Evolutionary conservation across 2,888 invertebrate species (phyloP).

Genomic region (Polyommatus icarus): DNA sequence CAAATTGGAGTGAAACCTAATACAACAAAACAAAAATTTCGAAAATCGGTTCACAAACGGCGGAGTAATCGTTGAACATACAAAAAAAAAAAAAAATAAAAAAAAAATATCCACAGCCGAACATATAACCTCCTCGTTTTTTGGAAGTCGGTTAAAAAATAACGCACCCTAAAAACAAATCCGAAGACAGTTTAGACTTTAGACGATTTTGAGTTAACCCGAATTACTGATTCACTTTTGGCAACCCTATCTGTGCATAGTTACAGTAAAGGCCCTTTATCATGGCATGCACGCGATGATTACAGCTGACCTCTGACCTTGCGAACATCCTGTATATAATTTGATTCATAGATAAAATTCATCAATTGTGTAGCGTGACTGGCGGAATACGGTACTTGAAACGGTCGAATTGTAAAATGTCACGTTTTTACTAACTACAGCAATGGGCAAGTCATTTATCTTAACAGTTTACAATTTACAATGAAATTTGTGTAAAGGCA

Average conservation of each 20-base stretch:
- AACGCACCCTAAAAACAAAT: too few relatives aligned
- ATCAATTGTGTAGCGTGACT: constrained; percentile 26
- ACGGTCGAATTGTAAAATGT: background rate
- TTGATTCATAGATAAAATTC: constrained; percentile 29
- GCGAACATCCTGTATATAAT: constrained; percentile 27
- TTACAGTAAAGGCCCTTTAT: constrained; percentile 35
- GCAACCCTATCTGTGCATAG: constrained; percentile 26
- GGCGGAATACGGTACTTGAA: background rate
- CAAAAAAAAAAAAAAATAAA: too few relatives aligned
- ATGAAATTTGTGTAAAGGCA: background rate
- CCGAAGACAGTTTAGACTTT: too few relatives aligned
- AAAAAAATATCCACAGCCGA: too few relatives aligned
- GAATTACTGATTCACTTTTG: background rate
- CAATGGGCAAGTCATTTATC: background rate
- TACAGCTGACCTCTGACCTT: constrained; percentile 37
- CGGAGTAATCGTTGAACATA: too few relatives aligned
- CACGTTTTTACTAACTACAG: constrained; percentile 2
- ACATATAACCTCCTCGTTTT: too few relatives aligned
- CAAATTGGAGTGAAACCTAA: too few relatives aligned
- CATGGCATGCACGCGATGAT: constrained; percentile 46
- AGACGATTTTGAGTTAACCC: too few relatives aligned
- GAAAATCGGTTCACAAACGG: too few relatives aligned
- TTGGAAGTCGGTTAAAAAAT: too few relatives aligned
- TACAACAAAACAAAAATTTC: too few relatives aligned
- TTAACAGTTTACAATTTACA: background rate